Percentiles rank a stretch among this genome's conserved stretches.
These are phyloP conservation scores for Sycophila texana DNA, from an alignment of 2,888 invertebrate species.

Conservation along the genomic window DNA sequence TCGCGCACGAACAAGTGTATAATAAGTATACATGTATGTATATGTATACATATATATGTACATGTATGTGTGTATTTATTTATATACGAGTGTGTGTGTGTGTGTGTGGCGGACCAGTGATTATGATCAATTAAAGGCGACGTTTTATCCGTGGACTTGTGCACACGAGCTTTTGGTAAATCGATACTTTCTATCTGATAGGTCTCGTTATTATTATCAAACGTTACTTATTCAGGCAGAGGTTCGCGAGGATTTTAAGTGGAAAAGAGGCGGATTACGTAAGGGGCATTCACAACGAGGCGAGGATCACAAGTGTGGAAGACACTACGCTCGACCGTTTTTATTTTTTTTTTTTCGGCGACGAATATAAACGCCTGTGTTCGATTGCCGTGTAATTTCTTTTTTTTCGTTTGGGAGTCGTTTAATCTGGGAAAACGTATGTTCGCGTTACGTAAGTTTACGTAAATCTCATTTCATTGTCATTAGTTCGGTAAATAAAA, in stretches of 20 bases:
- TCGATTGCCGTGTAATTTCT: too few species aligned
- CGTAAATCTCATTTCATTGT: conserved; percentile 20
- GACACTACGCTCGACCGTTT: background rate
- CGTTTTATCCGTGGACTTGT: background rate
- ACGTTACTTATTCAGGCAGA: conserved; percentile 13
- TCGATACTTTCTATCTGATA: conserved; percentile 24
- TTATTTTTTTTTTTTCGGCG: background rate
- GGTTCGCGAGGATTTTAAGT: background rate
- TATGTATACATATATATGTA: too few species aligned
- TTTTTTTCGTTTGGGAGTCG: too few species aligned
- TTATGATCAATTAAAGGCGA: conserved; percentile 27
- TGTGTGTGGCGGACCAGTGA: background rate
- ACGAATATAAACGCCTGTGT: background rate
- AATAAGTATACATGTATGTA: too few species aligned
- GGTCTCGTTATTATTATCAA: conserved; percentile 29
- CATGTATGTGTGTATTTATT: background rate
- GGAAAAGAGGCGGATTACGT: conserved; percentile 22
- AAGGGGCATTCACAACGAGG: conserved; percentile 17
- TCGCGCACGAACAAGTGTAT: background rate
- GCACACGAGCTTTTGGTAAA: conserved; percentile 7
- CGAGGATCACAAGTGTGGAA: background rate
- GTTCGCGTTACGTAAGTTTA: conserved; percentile 21
- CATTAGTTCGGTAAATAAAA: conserved; percentile 18
- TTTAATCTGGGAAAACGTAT: background rate
- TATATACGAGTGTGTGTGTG: background rate